Base-by-base conservation (phyloP, 2,888 invertebrate genomes). In the Timema podura region DNA sequence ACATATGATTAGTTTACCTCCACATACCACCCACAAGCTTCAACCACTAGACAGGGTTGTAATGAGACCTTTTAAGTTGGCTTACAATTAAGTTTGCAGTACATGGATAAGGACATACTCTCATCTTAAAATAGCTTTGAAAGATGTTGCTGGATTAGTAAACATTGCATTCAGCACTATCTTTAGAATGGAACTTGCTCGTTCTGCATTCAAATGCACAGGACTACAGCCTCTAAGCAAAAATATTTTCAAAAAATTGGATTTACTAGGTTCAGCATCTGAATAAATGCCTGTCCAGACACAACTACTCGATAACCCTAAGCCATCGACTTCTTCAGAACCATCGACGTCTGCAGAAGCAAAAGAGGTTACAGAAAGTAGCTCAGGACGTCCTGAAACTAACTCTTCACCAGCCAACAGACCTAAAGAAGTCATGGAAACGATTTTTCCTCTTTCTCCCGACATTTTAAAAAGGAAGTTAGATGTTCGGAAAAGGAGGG, bases 131-230 rank as follows among this genome's bases (percentile, higher is more conserved):
- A 61, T 61, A 5, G 1, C 61, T 16, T 2, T 61, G 16, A 61
- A 61, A 61, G 61, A 30, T 61, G 30, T 61, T 61, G 61, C 61
- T n/a, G 13, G 61, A 9, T 3, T 61, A 2, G 61, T 61, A 11
- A 30, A 1, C 7, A 6, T 9, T 16, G 59, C 59, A 6, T 59
- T 5, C 16, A 59, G 6, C 11, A 11, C 5, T 16, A 5, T 9
- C 15, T 59, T 16, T 59, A 6, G 59, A 59, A 59, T n/a, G 59
- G 15, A 59, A 61, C 61, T 61, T 11, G 61, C 61, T 30, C 5
- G 30, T 16, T 61, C 61, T 61, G 61, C 30, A 11, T 61, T 61
- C 2, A 30, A 1, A 10, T 61, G 61, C 61, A 30, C 30, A 6
- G 6, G 61, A 30, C 5, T 61, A 6, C 2, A 16, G 44, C 30